A percentile compares a stretch with the other conserved stretches of the same genome.
phyloP scores from a whole-genome alignment of 1,140 invertebrate species.

The Pectinophora gossypiella region DNA sequence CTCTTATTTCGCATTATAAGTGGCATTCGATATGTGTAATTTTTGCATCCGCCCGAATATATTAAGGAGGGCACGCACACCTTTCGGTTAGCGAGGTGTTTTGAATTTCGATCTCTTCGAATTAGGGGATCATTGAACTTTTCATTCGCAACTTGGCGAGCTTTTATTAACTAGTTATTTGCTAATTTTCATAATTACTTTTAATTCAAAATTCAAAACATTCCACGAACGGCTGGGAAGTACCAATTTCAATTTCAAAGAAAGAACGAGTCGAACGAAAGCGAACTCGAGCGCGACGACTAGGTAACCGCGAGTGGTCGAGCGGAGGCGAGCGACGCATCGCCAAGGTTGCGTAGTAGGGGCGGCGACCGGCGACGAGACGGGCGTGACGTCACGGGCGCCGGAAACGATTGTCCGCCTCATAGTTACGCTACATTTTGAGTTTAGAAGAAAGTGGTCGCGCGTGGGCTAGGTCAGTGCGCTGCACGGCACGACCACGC shows the following conservation, averaged over 20 bases:
- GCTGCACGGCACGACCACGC: constrained; percentile 20
- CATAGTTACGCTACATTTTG: constrained; percentile 73
- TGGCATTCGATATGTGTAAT: constrained; percentile 65
- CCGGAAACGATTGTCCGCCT: constrained; percentile 68
- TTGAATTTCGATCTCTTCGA: not conserved
- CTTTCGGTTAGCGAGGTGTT: constrained; percentile 6
- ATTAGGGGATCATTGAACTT: constrained; percentile 1
- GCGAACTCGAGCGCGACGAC: constrained; percentile 24
- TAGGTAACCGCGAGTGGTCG: not conserved
- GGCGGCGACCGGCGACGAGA: constrained; percentile 42
- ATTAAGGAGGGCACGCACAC: constrained; percentile 37
- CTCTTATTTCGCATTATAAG: constrained; percentile 64
- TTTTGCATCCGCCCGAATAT: constrained; percentile 54
- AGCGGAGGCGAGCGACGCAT: constrained; percentile 16
- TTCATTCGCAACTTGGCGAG: not conserved
- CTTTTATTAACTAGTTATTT: too few relatives aligned
- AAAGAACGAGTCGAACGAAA: constrained; percentile 60
- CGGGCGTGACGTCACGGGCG: constrained; percentile 69
- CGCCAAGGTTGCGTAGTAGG: constrained; percentile 64
- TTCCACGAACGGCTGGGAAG: not conserved
- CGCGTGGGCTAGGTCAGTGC: constrained; percentile 65
- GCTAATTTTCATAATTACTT: too few relatives aligned
- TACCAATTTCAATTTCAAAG: constrained; percentile 11
- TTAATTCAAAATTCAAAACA: too few relatives aligned
- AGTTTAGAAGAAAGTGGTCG: constrained; percentile 69